Conservation (phyloP, 2,888 invertebrate species). For the Sturmia bella region DNA sequence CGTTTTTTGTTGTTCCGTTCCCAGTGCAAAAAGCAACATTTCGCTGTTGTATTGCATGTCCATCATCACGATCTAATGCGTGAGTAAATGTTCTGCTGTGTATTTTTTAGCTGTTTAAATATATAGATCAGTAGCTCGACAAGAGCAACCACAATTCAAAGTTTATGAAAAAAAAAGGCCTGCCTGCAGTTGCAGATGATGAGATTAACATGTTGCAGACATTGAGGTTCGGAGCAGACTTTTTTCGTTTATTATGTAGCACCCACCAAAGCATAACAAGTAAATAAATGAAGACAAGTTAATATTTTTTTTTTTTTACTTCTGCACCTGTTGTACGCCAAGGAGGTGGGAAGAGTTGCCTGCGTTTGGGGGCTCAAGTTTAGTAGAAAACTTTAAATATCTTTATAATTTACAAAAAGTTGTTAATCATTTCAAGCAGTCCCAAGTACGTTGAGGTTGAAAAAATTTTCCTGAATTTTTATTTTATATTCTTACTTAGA, state of each 20-base stretch:
- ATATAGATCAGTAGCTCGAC: slow-evolving; percentile 64
- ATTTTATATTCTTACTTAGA: slow-evolving; percentile 39
- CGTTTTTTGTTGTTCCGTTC: slow-evolving; percentile 3
- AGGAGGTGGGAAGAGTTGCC: slow-evolving; percentile 38
- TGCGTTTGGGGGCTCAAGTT: slow-evolving; percentile 25
- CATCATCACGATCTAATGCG: slow-evolving; percentile 66
- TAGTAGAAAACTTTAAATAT: slow-evolving; percentile 50
- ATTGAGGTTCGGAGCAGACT: slow-evolving; percentile 11
- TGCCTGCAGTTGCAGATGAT: slow-evolving; percentile 37
- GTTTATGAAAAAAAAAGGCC: slow-evolving; percentile 23
- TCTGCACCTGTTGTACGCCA: slow-evolving; percentile 57
- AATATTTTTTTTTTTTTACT: slow-evolving; percentile 9
- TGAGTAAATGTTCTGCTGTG: slow-evolving; percentile 56
- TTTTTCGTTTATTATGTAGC: slow-evolving; percentile 24
- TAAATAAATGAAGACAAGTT: slow-evolving; percentile 46
- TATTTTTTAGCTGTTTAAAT: slow-evolving; percentile 47
- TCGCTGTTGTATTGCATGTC: slow-evolving; percentile 57
- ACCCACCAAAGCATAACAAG: slow-evolving; percentile 52
- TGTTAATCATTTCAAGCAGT: slow-evolving; percentile 60
- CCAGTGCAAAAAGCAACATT: slow-evolving; percentile 3
- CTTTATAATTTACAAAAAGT: slow-evolving; percentile 55
- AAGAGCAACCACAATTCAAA: slow-evolving; percentile 45
- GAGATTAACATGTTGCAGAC: slow-evolving; percentile 61
- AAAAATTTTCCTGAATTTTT: slow-evolving; percentile 14
- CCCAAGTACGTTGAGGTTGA: neutral